Evolutionary conservation across 2,797 vertebrate species (phyloP), one percentile per base, ranked within the genome.

Genomic region (Tamandua tetradactyla): DNA sequence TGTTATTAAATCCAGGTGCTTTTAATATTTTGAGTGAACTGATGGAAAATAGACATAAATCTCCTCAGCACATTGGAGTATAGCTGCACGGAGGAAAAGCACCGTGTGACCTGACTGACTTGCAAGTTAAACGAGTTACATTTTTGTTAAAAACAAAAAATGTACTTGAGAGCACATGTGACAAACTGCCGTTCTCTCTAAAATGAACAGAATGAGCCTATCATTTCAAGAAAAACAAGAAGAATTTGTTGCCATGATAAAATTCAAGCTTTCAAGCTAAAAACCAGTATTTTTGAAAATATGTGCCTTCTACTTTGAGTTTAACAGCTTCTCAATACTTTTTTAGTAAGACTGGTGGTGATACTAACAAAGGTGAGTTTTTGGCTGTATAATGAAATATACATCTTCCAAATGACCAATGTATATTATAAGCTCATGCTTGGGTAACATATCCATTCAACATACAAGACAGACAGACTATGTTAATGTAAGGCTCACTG

Each of bases 211-310:
- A 71, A 69, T 35, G 18, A 88, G 78, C n/a, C 47, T 69, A 42
- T 89, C 17, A 89, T 22, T 88, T 75, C 47, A 78, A 93, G 62
- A 30, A 83, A 92, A 91, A 42, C 59, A 72, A 86, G 17, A 61
- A 55, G 13, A 81, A 87, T 72, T 88, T 93, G 66, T 55, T 94
- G 61, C 61, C 35, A 95, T 62, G 40, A 93, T 69, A 95, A 87
- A 94, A 91, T 84, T 78, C 30, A 95, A 94, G 62, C 15, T 86
- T 72, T 83, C 42, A 91, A 69, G 23, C 47, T 89, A 61, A 83
- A 94, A 94, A 82, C 12, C 3, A 81, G 47, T 25, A 74, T 40
- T 88, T 89, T 55, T 61, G 71, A 78, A 83, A 93, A 85, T 27
- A 0, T 91, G 6, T 62, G 52, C 17, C 52, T 88, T 92, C 37